These are phyloP conservation scores for Yoshiicerus persimilis DNA, from an alignment of 1,140 invertebrate species.

Conservation along the genomic window DNA sequence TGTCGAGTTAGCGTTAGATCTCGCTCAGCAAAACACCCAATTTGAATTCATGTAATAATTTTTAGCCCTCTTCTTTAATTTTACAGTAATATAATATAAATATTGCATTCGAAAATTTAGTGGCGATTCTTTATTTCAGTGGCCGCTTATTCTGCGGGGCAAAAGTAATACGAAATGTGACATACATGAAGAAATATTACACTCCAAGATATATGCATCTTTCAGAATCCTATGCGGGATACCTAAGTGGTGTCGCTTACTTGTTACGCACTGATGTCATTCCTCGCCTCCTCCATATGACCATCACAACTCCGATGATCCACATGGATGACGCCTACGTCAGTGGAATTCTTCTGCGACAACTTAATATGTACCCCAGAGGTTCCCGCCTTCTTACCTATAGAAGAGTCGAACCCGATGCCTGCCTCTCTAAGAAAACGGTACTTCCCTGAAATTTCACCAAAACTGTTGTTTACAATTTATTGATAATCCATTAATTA, in stretches of 20 bases:
- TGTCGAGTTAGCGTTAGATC: background rate
- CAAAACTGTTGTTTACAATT: too few relatives aligned
- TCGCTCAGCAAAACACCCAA: background rate
- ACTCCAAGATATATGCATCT: conserved; percentile 31
- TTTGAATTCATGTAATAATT: background rate
- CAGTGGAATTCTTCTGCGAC: conserved; percentile 54
- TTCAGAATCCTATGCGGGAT: background rate
- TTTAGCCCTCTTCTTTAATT: background rate
- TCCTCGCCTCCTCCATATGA: conserved; percentile 47
- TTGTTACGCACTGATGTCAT: conserved; percentile 41
- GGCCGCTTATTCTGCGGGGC: conserved; percentile 11
- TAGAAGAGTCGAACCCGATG: background rate
- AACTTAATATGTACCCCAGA: conserved; percentile 38
- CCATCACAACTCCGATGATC: conserved; percentile 51
- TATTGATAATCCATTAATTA: too few relatives aligned
- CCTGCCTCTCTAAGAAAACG: background rate
- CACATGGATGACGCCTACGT: conserved; percentile 51
- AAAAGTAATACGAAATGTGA: background rate
- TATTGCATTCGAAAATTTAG: background rate
- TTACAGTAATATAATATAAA: background rate
- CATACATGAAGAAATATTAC: conserved; percentile 30
- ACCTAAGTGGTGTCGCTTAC: conserved; percentile 51
- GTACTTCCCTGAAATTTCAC: background rate
- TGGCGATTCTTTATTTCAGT: too few relatives aligned
- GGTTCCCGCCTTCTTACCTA: background rate